A percentile compares a stretch with the other conserved stretches of the same genome.
Evolutionary conservation across 1,140 invertebrate genomes (phyloP).

Genomic region (Monomorium pharaonis): DNA sequence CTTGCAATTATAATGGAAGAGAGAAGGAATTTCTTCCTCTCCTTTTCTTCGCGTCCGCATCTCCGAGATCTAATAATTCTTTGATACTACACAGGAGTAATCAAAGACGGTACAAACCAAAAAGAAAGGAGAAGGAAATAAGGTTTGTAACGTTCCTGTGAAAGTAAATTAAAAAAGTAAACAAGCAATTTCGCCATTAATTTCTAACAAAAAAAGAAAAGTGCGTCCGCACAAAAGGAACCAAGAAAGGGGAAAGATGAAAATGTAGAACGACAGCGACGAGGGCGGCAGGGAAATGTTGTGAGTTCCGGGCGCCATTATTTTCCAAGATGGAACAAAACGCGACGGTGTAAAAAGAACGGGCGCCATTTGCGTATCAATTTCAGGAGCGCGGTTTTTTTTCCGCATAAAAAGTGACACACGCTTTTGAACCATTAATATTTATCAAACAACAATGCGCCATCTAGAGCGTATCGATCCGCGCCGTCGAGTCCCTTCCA

Average conservation of each 20-base stretch:
- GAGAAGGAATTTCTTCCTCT: background rate
- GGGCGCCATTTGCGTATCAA: conserved; percentile 36
- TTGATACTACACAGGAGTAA: background rate
- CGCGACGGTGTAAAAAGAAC: conserved; percentile 17
- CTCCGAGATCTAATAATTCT: background rate
- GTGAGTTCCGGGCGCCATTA: conserved; percentile 29
- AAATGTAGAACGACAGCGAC: conserved; percentile 13
- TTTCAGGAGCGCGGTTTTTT: conserved; percentile 22
- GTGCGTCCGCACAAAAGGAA: background rate
- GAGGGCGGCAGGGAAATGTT: background rate
- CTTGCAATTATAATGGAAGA: background rate
- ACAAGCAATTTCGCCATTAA: conserved; percentile 9
- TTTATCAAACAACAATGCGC: conserved; percentile 55
- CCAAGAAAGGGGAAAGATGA: background rate
- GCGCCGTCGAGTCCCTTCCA: conserved; percentile 28
- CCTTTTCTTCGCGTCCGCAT: background rate
- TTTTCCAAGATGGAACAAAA: conserved; percentile 43
- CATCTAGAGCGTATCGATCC: conserved; percentile 52
- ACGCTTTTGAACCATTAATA: conserved; percentile 46
- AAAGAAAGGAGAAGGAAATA: background rate
- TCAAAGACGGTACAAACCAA: background rate
- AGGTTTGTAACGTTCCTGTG: background rate
- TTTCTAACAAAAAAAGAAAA: conserved; percentile 4
- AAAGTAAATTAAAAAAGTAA: conserved; percentile 25
- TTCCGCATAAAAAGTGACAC: conserved; percentile 23